Conservation (phyloP, 2,888 invertebrate genomes). For the Acanthacorydalis orientalis region DNA sequence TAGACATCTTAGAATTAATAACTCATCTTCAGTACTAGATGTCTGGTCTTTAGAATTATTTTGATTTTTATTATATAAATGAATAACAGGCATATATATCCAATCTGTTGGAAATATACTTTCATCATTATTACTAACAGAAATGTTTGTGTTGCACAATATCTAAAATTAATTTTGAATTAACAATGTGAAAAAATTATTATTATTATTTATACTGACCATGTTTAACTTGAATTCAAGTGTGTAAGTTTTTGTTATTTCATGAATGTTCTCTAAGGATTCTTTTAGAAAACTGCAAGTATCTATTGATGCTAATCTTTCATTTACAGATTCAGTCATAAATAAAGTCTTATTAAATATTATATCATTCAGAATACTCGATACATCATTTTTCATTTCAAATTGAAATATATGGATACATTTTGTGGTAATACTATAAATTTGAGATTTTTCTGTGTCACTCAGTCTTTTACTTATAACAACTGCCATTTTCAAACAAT, state of each 20-base stretch:
- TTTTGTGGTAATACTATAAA: constrained; percentile 40
- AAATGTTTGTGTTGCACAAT: constrained; percentile 25
- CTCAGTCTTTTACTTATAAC: constrained; percentile 20
- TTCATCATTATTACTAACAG: constrained; percentile 34
- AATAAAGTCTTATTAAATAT: constrained; percentile 44
- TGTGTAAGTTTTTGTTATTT: constrained; percentile 20
- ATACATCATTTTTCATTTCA: constrained; percentile 38
- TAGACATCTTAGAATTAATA: constrained; percentile 33
- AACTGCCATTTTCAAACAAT: constrained; percentile 28
- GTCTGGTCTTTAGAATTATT: constrained; percentile 16
- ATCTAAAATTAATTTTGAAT: background rate
- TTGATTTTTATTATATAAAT: constrained; percentile 36
- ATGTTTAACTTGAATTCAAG: constrained; percentile 19
- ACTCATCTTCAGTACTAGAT: constrained; percentile 21
- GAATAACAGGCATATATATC: constrained; percentile 56
- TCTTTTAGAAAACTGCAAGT: constrained; percentile 27
- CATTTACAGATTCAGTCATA: constrained; percentile 31
- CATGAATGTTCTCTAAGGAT: constrained; percentile 18
- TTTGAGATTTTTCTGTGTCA: constrained; percentile 30
- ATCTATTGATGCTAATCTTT: constrained; percentile 31
- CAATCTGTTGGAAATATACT: constrained; percentile 62
- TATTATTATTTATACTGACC: constrained; percentile 13
- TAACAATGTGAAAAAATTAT: no score
- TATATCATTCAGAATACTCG: constrained; percentile 36
- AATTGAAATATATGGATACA: constrained; percentile 39